phyloP scores from a whole-genome alignment of 2,113 vertebrate species.

The Bujurquina vittata region DNA sequence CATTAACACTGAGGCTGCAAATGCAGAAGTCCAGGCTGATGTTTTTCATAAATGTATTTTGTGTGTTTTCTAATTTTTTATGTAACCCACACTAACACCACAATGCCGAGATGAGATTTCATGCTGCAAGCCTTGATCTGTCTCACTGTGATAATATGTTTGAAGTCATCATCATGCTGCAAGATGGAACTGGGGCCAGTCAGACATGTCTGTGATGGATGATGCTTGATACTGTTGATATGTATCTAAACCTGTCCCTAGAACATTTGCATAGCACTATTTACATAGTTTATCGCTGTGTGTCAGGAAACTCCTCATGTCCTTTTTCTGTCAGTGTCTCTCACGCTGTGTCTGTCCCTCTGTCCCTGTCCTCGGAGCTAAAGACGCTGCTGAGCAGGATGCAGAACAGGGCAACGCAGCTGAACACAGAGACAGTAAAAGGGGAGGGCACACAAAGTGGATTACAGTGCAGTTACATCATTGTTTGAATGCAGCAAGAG shows the following conservation, averaged over 20 bases:
- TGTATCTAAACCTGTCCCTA: not conserved
- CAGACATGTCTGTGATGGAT: not conserved
- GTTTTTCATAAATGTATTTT: no score
- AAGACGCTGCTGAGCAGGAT: not conserved
- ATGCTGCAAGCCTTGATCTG: not conserved
- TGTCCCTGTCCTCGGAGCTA: not conserved
- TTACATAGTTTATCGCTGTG: not conserved
- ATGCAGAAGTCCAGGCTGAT: no score
- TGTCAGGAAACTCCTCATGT: not conserved
- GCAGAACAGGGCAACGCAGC: not conserved
- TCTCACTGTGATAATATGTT: not conserved
- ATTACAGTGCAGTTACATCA: conserved; percentile 61
- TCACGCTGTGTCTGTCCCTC: not conserved
- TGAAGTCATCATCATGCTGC: not conserved
- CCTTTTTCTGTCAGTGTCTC: not conserved
- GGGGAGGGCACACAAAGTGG: not conserved
- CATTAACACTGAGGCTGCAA: no score
- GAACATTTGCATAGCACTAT: not conserved
- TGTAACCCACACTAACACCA: no score
- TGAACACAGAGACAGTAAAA: conserved; percentile 1
- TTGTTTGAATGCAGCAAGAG: conserved; percentile 26
- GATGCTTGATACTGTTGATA: not conserved
- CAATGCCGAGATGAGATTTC: not conserved
- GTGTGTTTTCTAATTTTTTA: not conserved
- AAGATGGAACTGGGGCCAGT: not conserved